These are phyloP conservation scores for Archocentrus centrarchus DNA, from an alignment of 2,113 vertebrate species.

Conservation along the genomic window DNA sequence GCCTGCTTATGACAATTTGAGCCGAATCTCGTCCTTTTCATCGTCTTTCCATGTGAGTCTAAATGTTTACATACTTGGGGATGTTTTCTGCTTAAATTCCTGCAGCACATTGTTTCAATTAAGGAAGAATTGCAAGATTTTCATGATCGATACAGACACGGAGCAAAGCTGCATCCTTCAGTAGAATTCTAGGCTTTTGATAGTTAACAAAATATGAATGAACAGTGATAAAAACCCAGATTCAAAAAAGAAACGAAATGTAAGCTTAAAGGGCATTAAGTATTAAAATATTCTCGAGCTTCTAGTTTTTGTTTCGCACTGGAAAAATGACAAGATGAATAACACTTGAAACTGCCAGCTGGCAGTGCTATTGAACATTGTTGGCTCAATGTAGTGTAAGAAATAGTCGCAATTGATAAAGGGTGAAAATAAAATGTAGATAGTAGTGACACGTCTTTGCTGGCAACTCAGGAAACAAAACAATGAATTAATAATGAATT, in stretches of 20 bases:
- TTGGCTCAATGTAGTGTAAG: neutral
- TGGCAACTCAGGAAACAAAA: neutral
- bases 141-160: neutral
- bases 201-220: neutral
- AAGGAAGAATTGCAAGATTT: neutral
- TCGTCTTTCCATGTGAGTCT: neutral
- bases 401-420: neutral
- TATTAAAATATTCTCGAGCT: neutral
- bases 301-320: neutral
- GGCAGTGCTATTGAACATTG: slow-evolving; percentile 3
- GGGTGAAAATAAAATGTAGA: slow-evolving; percentile 2
- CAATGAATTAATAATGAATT: neutral
- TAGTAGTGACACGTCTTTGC: neutral
- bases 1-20: slow-evolving; percentile 11
- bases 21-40: slow-evolving; percentile 18
- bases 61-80: neutral
- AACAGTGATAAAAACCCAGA: neutral
- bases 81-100: too few relatives aligned
- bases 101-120: neutral
- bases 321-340: neutral
- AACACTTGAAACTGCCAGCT: slow-evolving; percentile 10
- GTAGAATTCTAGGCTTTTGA: neutral
- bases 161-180: neutral
- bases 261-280: slow-evolving; percentile 13
- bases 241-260: neutral